Base-by-base conservation (phyloP, 2,113 vertebrate species). In the Phylloscopus whistleri region DNA sequence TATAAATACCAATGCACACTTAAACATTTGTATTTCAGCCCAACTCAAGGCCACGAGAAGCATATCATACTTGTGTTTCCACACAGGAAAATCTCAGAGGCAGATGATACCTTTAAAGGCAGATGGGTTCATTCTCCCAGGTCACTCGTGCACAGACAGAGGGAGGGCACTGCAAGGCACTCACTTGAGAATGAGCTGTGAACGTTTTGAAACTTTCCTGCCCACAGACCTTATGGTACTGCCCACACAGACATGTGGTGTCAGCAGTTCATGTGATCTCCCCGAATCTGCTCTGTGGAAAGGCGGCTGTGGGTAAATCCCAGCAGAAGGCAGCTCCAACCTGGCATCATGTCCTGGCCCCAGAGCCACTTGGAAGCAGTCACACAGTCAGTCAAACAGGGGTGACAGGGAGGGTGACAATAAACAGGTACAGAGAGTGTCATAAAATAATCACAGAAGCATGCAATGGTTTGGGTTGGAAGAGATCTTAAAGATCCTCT, bases 191-290 rank as follows among this genome's bases (percentile, higher is more conserved):
- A 90, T 8, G 64, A 92, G 43, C 64, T 90, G 85, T 31, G 83
- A 95, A 52, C 37, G 0, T 88, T 93, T 83, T 73, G 73, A 90
- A 88, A 96, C 80, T 88, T 90, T 86, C 52, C 86, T 59, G 22
- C 95, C 95, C 83, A 95, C 96, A 43, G 27, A 51, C 92, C 80
- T 97, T 96, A 77, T 97, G 96, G 1, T 92, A 10, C 80, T 39
- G 70, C 94, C 93, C 60, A 90, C 89, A 0, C 64, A 67, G 79
- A 52, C 72, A 37, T n/a, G 86, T 35, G 89, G 92, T 93, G 91
- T 89, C 93, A 95, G 83, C 0, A 0, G 90, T 94, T 92, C 83
- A 74, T 44, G 63, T 31, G 76, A 55, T 94, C 79, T 64, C 78
- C n/a, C 72, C 2, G 16, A 49, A 56, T 26, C 20, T 80, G 63